phyloP scores from a whole-genome alignment of 2,888 invertebrate species.

The Flexamia atlantica region DNA sequence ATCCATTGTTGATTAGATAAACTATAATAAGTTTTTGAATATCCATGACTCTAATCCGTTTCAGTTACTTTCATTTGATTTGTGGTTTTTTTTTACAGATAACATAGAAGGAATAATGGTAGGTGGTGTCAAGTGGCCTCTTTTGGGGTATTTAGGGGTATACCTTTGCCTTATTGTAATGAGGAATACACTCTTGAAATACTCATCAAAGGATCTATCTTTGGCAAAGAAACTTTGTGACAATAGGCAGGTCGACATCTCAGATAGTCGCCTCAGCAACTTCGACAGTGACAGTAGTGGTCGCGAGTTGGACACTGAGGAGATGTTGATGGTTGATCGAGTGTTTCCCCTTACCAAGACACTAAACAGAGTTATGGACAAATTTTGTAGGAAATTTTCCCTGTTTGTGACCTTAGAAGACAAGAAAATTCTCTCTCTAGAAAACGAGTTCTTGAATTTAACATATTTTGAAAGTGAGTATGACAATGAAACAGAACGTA shows the following conservation, averaged over 20 bases:
- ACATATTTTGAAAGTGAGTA: conserved; percentile 2
- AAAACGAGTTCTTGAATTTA: conserved; percentile 12
- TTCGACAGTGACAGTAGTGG: conserved; percentile 38
- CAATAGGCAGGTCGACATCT: not conserved
- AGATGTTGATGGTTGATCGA: not conserved
- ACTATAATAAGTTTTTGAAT: no score
- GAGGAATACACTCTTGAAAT: not conserved
- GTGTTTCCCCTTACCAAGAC: conserved; percentile 19
- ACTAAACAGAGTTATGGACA: not conserved
- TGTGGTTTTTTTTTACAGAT: not conserved
- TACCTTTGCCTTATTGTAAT: not conserved
- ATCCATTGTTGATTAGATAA: no score
- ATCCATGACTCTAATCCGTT: no score
- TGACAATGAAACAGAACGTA: not conserved
- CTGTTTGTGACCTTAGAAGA: conserved; percentile 4
- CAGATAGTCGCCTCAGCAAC: conserved; percentile 41
- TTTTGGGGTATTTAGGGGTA: not conserved
- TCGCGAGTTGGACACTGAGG: not conserved
- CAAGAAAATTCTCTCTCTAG: conserved; percentile 30
- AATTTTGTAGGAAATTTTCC: conserved; percentile 29
- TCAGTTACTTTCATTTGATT: no score
- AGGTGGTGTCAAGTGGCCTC: conserved; percentile 1
- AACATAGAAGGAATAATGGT: not conserved
- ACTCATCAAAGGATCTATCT: not conserved
- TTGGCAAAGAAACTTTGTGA: conserved; percentile 1